Evolutionary conservation across 2,797 vertebrate species (phyloP).

Genomic region (Dromococcyx pavoninus): DNA sequence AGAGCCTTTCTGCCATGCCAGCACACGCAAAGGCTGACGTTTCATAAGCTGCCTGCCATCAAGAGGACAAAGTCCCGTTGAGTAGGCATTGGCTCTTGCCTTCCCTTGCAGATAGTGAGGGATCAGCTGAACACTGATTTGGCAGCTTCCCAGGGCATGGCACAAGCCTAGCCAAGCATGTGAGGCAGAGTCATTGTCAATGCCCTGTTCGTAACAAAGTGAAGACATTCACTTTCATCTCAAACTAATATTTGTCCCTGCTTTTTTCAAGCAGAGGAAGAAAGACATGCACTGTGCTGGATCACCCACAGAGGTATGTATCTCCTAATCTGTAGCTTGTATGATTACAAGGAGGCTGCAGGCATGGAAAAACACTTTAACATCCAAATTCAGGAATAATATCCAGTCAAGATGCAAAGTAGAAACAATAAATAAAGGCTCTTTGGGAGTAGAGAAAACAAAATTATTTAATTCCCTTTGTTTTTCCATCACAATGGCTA

Average conservation of each 20-base stretch:
- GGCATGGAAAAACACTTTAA: not conserved
- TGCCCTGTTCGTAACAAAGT: constrained; percentile 14
- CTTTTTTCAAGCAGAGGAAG: constrained; percentile 50
- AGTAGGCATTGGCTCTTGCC: constrained; percentile 45
- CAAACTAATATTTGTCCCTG: constrained; percentile 32
- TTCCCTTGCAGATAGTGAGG: constrained; percentile 35
- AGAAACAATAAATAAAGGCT: not conserved
- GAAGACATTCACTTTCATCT: constrained; percentile 56
- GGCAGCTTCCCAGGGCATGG: constrained; percentile 65
- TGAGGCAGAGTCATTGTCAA: constrained; percentile 33
- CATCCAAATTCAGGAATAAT: not conserved
- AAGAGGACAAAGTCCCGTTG: constrained; percentile 52
- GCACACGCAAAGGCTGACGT: not conserved
- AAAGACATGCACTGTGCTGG: not conserved
- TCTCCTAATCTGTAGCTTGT: not conserved
- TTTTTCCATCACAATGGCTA: not conserved
- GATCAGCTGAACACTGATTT: constrained; percentile 28
- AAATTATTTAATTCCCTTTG: not conserved
- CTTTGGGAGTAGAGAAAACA: not conserved
- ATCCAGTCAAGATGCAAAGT: not conserved
- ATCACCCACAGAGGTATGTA: not conserved
- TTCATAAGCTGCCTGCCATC: constrained; percentile 30
- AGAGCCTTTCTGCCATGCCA: constrained; percentile 10
- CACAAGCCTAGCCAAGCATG: constrained; percentile 28
- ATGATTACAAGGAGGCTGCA: not conserved